Conservation (phyloP, 2,888 invertebrate genomes). For the Rosalia funebris region DNA sequence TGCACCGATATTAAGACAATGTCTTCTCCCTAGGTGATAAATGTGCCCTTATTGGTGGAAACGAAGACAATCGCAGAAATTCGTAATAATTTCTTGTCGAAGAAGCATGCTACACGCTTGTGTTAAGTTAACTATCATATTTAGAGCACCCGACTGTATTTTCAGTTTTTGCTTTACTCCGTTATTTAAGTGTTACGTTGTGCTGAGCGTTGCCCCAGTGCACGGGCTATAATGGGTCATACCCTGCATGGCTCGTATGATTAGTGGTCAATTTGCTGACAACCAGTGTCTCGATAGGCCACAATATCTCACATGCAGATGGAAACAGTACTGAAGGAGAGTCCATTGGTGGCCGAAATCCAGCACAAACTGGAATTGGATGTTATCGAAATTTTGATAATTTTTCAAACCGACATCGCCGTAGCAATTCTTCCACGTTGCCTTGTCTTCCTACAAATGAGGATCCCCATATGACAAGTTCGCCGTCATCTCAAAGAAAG, state of each 20-base stretch:
- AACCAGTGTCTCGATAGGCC: constrained; percentile 72
- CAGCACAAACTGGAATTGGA: constrained; percentile 78
- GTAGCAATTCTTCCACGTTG: constrained; percentile 66
- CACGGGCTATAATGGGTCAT: constrained; percentile 29
- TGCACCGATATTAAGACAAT: constrained; percentile 59
- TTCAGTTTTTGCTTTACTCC: constrained; percentile 37
- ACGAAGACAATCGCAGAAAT: constrained; percentile 69
- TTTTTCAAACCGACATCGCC: constrained; percentile 66
- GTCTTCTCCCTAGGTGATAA: constrained; percentile 81
- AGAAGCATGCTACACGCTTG: constrained; percentile 50
- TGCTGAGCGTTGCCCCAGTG: no score
- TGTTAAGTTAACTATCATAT: constrained; percentile 42
- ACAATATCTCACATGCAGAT: constrained; percentile 90
- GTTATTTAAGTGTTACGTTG: constrained; percentile 41
- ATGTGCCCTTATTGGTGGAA: constrained; percentile 82
- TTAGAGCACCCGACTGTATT: constrained; percentile 41
- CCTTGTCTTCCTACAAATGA: constrained; percentile 64
- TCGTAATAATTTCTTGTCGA: constrained; percentile 44
- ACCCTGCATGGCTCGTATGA: constrained; percentile 34
- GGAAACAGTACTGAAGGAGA: constrained; percentile 83
- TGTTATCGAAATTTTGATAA: constrained; percentile 85
- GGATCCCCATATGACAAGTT: constrained; percentile 57
- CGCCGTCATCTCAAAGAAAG: constrained; percentile 56
- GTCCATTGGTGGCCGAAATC: constrained; percentile 69
- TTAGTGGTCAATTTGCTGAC: constrained; percentile 39